Conservation (phyloP, 2,113 vertebrate genomes). For the Tachysurus vachellii region DNA sequence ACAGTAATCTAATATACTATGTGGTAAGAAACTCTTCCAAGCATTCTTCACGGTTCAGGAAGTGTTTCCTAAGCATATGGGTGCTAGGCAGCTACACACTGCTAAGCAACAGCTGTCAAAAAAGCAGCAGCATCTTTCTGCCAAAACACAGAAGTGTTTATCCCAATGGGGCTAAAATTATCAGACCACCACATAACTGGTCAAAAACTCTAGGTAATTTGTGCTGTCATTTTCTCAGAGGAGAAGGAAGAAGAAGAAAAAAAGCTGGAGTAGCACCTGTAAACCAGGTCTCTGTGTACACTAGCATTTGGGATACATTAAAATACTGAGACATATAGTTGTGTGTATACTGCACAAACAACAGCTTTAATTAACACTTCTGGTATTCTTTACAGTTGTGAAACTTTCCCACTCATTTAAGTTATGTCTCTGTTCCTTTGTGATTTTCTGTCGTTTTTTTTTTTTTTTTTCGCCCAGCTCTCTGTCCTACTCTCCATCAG, state of each 20-base stretch:
- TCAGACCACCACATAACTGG: neutral
- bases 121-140: neutral
- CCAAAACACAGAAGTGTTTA: neutral
- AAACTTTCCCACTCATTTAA: neutral
- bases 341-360: neutral
- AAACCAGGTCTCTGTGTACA: neutral
- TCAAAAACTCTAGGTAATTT: neutral
- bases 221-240: neutral
- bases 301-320: neutral
- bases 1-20: neutral
- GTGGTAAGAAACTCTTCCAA: neutral
- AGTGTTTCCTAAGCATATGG: neutral
- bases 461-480: neutral
- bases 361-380: neutral
- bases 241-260: neutral
- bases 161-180: neutral
- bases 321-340: neutral
- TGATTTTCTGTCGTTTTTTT: constrained; percentile 13
- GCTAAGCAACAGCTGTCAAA: neutral
- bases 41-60: neutral
- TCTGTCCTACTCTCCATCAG: constrained; percentile 16
- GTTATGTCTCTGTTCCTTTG: constrained; percentile 8
- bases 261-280: neutral
- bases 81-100: neutral
- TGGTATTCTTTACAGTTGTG: neutral